Conservation (phyloP, 2,888 invertebrate species). For the Eupithecia centaureata region DNA sequence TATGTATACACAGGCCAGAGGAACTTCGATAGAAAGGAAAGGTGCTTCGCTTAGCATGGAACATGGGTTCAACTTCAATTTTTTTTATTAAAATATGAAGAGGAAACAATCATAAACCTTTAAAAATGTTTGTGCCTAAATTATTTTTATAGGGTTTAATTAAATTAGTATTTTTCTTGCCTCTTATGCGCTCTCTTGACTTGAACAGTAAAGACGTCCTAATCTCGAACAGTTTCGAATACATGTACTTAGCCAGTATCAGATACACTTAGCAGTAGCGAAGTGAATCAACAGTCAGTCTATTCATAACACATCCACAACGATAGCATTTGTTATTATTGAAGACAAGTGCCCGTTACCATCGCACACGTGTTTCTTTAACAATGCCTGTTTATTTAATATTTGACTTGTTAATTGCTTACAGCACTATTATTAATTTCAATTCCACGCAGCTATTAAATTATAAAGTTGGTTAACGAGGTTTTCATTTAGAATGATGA, state of each 20-base stretch:
- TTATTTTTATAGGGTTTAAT: too few relatives aligned
- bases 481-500: conserved; percentile 6
- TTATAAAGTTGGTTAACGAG: not conserved
- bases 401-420: conserved; percentile 55
- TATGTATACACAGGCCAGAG: not conserved
- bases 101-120: too few relatives aligned
- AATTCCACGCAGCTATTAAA: conserved; percentile 24
- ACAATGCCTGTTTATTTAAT: conserved; percentile 60
- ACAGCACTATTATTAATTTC: conserved; percentile 38
- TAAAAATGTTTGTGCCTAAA: too few relatives aligned
- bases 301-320: conserved; percentile 50
- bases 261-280: conserved; percentile 48
- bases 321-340: conserved; percentile 47
- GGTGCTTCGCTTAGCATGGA: not conserved
- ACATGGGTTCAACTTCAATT: not conserved
- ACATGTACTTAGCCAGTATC: conserved; percentile 33
- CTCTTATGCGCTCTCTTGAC: not conserved
- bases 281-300: conserved; percentile 48
- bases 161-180: too few relatives aligned
- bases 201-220: not conserved
- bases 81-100: too few relatives aligned
- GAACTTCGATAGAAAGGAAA: not conserved
- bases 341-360: conserved; percentile 54
- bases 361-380: conserved; percentile 47
- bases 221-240: conserved; percentile 19